Evolutionary conservation across 2,888 invertebrate species (phyloP), one percentile per base, ranked within the genome.

Genomic region (Eupithecia centaureata): DNA sequence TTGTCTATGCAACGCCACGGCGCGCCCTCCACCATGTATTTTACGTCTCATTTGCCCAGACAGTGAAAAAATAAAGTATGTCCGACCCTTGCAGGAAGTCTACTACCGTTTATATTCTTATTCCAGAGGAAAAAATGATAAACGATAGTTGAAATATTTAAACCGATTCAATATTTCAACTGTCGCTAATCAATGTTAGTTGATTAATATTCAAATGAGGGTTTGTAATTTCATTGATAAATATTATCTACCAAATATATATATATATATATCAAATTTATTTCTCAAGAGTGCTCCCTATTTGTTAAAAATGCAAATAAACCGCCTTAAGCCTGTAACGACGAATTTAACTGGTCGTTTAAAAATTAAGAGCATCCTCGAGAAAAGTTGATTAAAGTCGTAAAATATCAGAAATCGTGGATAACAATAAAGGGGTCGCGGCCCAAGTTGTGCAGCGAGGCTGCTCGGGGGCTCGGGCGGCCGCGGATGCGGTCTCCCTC

Each of bases 401-500:
- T 82, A 82, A 84, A 85, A 79, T 65, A 79, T 80, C 76, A 76
- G 75, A 82, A 81, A 79, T 79, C 75, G 77, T 76, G 82, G 81
- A 79, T 81, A 84, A 86, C 85, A 89, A 90, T 86, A 85, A 86
- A 85, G 82, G 78, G 73, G 77, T 80, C 79, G 78, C 72, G 79
- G 79, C 73, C 71, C 80, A 87, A 89, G 82, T 90, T 88, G 83
- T 86, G 85, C 86, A 85, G 80, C 76, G 82, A 81, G 79, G 79
- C 73, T 70, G 75, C 68, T 70, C 73, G 57, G 60, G 33, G 70
- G 67, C 70, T 74, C 63, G 72, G 64, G 61, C 51, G 63, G 67
- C 51, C 61, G 65, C 73, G 74, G 75, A 79, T 72, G 76, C 84
- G 85, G 86, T 86, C 85, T 88, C 84, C 86, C 85, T 90, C 88